Evolutionary conservation across 1,140 invertebrate species (phyloP).

Genomic region (Hycleus phaleratus): DNA sequence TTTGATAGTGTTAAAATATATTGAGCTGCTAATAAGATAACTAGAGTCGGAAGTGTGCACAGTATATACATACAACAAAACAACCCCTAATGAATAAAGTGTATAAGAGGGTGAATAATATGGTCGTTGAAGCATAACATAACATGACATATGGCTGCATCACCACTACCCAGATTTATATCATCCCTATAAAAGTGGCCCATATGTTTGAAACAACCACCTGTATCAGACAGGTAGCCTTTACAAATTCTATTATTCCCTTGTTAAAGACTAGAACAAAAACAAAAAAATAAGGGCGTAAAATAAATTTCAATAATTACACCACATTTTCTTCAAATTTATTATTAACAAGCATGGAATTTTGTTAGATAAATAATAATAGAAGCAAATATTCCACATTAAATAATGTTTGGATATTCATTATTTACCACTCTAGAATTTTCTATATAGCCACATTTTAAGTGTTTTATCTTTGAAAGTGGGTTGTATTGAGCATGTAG

Average conservation of each 20-base stretch:
- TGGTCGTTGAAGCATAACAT: slow-evolving; percentile 17
- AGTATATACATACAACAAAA: slow-evolving; percentile 6
- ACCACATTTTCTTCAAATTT: no score
- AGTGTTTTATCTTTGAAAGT: no score
- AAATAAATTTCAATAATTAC: no score
- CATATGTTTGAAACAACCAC: slow-evolving; percentile 6
- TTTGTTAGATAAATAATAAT: no score
- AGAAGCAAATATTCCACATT: no score
- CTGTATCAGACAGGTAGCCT: slow-evolving; percentile 8
- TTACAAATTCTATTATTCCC: background rate
- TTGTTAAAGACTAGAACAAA: slow-evolving; percentile 1
- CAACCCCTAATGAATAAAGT: slow-evolving; percentile 20
- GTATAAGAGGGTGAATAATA: slow-evolving; percentile 18
- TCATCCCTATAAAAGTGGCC: slow-evolving; percentile 6
- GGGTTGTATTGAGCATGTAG: no score
- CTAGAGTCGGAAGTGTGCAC: slow-evolving; percentile 9
- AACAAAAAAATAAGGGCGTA: background rate
- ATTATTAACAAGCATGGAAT: no score
- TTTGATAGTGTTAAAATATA: no score
- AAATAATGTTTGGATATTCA: no score
- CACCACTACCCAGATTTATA: slow-evolving; percentile 24
- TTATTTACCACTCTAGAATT: no score
- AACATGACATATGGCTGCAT: slow-evolving; percentile 19
- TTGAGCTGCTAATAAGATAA: background rate
- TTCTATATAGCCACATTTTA: no score